Base-by-base conservation (phyloP, 2,888 invertebrate genomes). In the Agriopis leucophaearia region DNA sequence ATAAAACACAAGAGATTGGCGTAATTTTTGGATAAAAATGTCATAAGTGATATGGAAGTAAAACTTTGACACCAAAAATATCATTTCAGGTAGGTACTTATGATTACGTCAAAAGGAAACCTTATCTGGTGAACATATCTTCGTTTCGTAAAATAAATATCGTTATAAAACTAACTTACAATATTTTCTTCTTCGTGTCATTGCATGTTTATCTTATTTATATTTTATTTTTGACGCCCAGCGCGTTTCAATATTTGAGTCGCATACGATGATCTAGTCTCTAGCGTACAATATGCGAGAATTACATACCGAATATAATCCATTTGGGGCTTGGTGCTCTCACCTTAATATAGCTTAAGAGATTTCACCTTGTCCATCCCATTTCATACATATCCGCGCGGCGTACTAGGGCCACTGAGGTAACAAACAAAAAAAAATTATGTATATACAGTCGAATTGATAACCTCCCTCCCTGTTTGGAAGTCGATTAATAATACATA, bases 321-420 rank as follows among this genome's bases (percentile, higher is more conserved):
- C 91, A 87, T 89, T 87, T 83, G 88, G 89, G 88, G 89, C 82
- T 87, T 76, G 85, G 78, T 86, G 87, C 90, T 89, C 84, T 82
- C 86, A 86, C 89, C 90, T 88, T 90, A 88, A 90, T 89, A 89
- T 81, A 88, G 87, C 89, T 89, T 87, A 86, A 88, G 87, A 91
- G 91, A 92, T 92, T 92, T 89, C 81, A 87, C 85, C 85, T 84
- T 88, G 91, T 89, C 90, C 90, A 86, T 89, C 84, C 82, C 81
- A 85, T 88, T 82, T 73, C 82, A 81, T 85, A 87, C 83, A 83
- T 85, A 85, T 81, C 78, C 80, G 83, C 81, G 79, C 82, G 87
- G 87, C n/a, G n/a, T n/a, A n/a, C n/a, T n/a, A n/a, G n/a, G n/a
- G n/a, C n/a, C n/a, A n/a, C n/a, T n/a, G n/a, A n/a, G n/a, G n/a